Conservation (phyloP, 2,888 invertebrate species). For the Aleiodes alternator region DNA sequence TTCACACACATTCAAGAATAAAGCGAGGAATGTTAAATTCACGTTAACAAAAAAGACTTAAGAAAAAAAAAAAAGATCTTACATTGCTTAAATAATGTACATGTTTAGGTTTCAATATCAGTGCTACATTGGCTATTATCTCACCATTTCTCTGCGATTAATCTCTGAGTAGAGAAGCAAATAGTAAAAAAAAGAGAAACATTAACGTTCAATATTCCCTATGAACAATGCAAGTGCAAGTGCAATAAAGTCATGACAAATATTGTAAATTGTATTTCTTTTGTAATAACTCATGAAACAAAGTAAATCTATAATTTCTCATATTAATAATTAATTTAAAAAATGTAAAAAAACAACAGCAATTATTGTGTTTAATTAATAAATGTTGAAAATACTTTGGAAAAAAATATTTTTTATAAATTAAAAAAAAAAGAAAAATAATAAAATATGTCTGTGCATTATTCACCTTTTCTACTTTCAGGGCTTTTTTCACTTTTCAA, state of each 20-base stretch:
- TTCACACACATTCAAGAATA: neutral
- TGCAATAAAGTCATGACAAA: slow-evolving; percentile 40
- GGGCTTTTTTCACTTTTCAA: neutral
- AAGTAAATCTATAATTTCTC: slow-evolving; percentile 5
- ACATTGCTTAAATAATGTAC: slow-evolving; percentile 17
- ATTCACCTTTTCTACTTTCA: neutral
- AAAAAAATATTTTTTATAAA: slow-evolving; percentile 43
- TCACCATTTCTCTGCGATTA: slow-evolving; percentile 1
- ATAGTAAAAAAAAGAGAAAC: neutral
- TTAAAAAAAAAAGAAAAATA: slow-evolving; percentile 41
- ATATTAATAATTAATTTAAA: slow-evolving; percentile 25
- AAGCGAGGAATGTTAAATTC: neutral
- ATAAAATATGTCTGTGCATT: neutral
- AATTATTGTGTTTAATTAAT: slow-evolving; percentile 12
- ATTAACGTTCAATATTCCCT: neutral
- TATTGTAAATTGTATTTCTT: slow-evolving; percentile 19
- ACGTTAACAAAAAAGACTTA: neutral
- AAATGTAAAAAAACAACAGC: neutral
- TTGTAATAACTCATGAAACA: neutral
- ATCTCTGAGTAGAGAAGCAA: slow-evolving; percentile 15
- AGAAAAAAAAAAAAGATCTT: neutral
- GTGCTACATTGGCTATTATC: slow-evolving; percentile 20
- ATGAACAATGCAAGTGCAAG: neutral
- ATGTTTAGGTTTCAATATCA: slow-evolving; percentile 33
- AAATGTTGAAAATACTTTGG: slow-evolving; percentile 5